Base-by-base conservation (phyloP, 1,140 invertebrate genomes). In the Brachionus angularis region DNA sequence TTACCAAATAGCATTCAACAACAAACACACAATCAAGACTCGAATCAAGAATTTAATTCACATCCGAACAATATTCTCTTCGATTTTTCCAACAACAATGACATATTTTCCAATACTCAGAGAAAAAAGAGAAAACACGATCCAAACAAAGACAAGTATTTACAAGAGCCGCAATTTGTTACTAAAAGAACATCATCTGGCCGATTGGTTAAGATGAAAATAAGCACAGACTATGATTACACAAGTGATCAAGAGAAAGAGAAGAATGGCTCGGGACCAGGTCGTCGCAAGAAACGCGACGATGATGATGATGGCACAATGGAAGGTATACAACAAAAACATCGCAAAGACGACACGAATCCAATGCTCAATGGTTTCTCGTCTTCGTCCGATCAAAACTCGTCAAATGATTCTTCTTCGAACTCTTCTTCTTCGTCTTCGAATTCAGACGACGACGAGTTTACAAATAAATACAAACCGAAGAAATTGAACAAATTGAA, bases 141-240 rank as follows among this genome's bases (percentile, higher is more conserved):
- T 39, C 53, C 53, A 34, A 42, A 67, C 23, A 46, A 50, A 2
- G 62, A 67, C 62, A 67, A 67, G 42, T 67, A 67, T 27, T 47
- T 67, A 25, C 62, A 67, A 31, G 62, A 67, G 62, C 62, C 62
- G 1, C 39, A 67, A 33, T 67, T 47, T 27, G 62, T 67, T 5
- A 67, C 62, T 1, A 67, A 67, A 25, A 29, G 62, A n/a, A 67
- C 62, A 18, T 67, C 62, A 8, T 67, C 62, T 18, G 62, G 62
- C 31, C 62, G 62, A 8, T 23, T 67, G 0, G 62, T 67, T 18
- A 67, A 67, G 10, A 67, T 67, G 62, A 67, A 67, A 67, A 67
- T 67, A 25, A 67, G 12, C 62, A 67, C 25, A 10, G 62, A 67
- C 5, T 67, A 34, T 27, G 62, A 67, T 1, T 67, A 67, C n/a